Evolutionary conservation across 1,140 invertebrate species (phyloP), one percentile per base, ranked within the genome.

Genomic region (Brachystomella parvula): DNA sequence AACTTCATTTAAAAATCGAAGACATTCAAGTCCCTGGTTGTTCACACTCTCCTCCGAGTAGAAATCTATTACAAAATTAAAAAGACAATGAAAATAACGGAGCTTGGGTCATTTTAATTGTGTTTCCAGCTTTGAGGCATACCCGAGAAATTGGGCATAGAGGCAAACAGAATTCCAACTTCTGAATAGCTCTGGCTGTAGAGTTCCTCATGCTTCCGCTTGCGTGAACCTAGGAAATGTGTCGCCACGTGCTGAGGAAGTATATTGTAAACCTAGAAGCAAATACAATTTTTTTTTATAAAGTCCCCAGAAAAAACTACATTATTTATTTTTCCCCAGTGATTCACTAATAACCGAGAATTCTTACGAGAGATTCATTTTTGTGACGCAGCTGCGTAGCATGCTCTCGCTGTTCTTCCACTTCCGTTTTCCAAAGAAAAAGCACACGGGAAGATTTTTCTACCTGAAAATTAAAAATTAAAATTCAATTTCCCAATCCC

Each of bases 1-100:
- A 64, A 98, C 94, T 85, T 98, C 95, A 77, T 98, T 97, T 21
- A 98, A 83, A 77, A 98, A 96, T 71, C 94, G 84, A 64, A 96
- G 83, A 80, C 94, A 97, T 79, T 96, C 92, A 65, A 96, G 82
- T 31, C 94, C 94, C 82, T 95, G 92, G 79, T 96, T 96, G 77
- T 97, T 95, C 19, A 96, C 92, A 21, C 88, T 89, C 76, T 96
- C 92, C 81, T 96, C 92, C 32, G 90, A 92, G 77, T 96, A 96
- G 76, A 96, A 96, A 80, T 95, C 92, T 84, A 82, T 71, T 81
- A 83, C 47, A 32, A n/a, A 74, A 70, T 12, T 49, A 32, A 58
- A 67, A 64, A 49, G 47, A 44, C 49, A 67, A 44, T 33, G 17
- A 31, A 59, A 47, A 58, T 60, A 0, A 49, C 1, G 63, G 49